Evolutionary conservation across 1,140 invertebrate species (phyloP).

Genomic region (Notospermus geniculatus): DNA sequence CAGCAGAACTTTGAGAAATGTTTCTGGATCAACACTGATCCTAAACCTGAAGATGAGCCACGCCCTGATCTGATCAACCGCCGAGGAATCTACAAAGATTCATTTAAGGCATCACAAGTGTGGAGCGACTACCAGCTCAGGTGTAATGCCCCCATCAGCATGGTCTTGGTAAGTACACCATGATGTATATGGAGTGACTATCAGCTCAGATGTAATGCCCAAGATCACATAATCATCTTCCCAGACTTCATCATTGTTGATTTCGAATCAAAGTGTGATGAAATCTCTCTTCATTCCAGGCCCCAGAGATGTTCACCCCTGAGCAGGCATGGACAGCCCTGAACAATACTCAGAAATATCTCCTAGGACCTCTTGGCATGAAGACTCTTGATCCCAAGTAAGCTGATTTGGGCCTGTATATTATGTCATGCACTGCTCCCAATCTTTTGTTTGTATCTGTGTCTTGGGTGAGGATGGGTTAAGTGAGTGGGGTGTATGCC

Average conservation of each 20-base stretch:
- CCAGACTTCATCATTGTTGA: too few species aligned
- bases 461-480: too few species aligned
- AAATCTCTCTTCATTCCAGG: too few species aligned
- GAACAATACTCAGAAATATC: slow-evolving; percentile 68
- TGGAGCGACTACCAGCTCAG: slow-evolving; percentile 95
- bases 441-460: too few species aligned
- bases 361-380: slow-evolving; percentile 93
- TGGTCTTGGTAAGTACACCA: slow-evolving; percentile 68
- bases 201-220: background rate
- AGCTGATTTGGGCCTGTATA: slow-evolving; percentile 12
- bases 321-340: slow-evolving; percentile 83
- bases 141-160: slow-evolving; percentile 89
- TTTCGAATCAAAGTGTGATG: too few species aligned
- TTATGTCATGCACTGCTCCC: background rate
- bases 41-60: slow-evolving; percentile 59
- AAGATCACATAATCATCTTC: too few species aligned
- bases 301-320: slow-evolving; percentile 85
- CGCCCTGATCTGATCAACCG: slow-evolving; percentile 80
- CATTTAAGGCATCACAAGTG: slow-evolving; percentile 71
- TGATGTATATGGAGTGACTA: background rate
- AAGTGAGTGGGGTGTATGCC: too few species aligned
- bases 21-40: slow-evolving; percentile 74
- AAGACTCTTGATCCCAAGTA: slow-evolving; percentile 89
- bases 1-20: slow-evolving; percentile 79
- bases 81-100: slow-evolving; percentile 91